Conservation (phyloP, 2,797 vertebrate genomes). For the Diceros bicornis region DNA sequence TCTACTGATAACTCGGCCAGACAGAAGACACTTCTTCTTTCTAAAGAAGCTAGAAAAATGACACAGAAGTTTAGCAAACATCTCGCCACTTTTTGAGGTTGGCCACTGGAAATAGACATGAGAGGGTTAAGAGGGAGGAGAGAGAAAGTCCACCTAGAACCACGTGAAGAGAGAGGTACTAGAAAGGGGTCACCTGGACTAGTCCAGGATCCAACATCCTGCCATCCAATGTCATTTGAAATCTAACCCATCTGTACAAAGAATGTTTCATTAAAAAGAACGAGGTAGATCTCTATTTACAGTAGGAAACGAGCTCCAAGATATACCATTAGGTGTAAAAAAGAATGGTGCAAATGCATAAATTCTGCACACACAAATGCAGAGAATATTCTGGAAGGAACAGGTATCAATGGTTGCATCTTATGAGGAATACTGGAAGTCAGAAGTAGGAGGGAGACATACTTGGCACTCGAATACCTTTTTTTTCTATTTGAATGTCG, state of each 20-base stretch:
- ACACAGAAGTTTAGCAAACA: neutral
- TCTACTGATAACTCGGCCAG: neutral
- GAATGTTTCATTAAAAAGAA: neutral
- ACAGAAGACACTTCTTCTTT: neutral
- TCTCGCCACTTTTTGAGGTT: neutral
- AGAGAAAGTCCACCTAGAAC: neutral
- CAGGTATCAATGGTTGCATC: neutral
- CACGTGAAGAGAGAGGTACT: neutral
- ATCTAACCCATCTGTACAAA: neutral
- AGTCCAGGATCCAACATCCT: neutral
- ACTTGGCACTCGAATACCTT: neutral
- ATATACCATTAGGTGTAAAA: neutral
- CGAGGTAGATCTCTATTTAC: neutral
- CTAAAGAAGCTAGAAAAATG: neutral
- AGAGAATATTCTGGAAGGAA: neutral
- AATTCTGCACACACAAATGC: neutral
- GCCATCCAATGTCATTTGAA: neutral
- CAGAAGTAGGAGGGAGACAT: neutral
- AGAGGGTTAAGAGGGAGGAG: fast-evolving
- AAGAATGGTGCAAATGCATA: neutral
- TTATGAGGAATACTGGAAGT: neutral
- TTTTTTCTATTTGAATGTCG: neutral
- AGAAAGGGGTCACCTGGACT: fast-evolving
- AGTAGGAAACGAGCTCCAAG: neutral
- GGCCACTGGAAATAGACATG: neutral